Percentiles rank a stretch among this genome's conserved stretches.
These are phyloP conservation scores for Drosophila guanche DNA, from an alignment of 1,140 invertebrate species.

Conservation along the genomic window DNA sequence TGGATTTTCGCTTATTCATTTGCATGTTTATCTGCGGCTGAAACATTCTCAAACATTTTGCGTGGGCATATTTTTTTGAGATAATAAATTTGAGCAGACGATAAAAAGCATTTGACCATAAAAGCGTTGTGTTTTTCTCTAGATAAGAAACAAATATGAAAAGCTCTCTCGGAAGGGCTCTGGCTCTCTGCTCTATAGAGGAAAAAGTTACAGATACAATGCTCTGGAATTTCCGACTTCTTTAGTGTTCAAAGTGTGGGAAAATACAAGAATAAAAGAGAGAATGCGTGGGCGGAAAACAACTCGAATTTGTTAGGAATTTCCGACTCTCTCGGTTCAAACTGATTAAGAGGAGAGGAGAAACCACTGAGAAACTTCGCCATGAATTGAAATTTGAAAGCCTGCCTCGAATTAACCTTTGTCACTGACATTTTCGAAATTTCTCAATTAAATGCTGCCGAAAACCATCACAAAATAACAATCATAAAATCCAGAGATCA, in stretches of 20 bases:
- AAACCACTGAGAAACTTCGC: constrained; percentile 28
- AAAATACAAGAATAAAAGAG: constrained; percentile 47
- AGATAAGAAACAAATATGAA: constrained; percentile 61
- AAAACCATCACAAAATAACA: constrained; percentile 8
- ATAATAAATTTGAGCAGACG: constrained; percentile 70
- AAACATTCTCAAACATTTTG: constrained; percentile 61
- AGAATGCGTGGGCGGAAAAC: constrained; percentile 53
- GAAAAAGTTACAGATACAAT: constrained; percentile 30
- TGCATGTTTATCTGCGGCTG: constrained; percentile 48
- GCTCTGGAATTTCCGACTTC: constrained; percentile 16
- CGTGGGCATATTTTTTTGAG: constrained; percentile 69
- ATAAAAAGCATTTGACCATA: constrained; percentile 69
- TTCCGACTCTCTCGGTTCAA: not conserved
- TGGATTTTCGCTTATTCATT: constrained; percentile 52
- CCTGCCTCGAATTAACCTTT: constrained; percentile 46
- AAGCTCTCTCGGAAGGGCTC: constrained; percentile 32
- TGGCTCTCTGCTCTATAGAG: not conserved
- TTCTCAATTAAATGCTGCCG: constrained; percentile 44
- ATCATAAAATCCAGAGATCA: constrained; percentile 42
- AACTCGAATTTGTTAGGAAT: constrained; percentile 17
- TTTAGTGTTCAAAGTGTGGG: constrained; percentile 44
- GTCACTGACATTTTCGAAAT: constrained; percentile 34
- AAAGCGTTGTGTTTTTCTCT: constrained; percentile 34
- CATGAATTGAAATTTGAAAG: constrained; percentile 12
- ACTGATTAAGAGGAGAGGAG: constrained; percentile 1